A percentile compares a stretch with the other conserved stretches of the same genome.
phyloP scores from a whole-genome alignment of 2,113 vertebrate species.

The Andinoacara biseriatus region DNA sequence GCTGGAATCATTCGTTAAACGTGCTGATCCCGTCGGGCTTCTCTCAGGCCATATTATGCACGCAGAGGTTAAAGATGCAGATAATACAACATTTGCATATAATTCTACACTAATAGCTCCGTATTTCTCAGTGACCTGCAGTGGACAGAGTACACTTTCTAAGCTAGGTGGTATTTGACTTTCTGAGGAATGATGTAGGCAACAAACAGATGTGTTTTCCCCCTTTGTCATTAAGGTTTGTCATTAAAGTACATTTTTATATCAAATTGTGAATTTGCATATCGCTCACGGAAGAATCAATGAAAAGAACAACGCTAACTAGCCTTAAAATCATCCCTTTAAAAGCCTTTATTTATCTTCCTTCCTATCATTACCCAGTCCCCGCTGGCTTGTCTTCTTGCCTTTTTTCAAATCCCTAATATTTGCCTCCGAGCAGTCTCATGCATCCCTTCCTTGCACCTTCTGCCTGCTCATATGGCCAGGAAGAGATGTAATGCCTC shows the following conservation, averaged over 20 bases:
- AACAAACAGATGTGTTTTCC: neutral
- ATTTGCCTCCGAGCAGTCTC: neutral
- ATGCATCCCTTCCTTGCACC: neutral
- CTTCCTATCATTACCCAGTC: neutral
- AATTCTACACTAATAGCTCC: neutral
- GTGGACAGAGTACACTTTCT: neutral
- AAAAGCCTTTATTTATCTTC: neutral
- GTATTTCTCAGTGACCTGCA: neutral
- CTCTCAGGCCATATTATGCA: neutral
- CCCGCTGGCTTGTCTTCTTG: neutral
- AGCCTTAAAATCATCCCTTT: neutral
- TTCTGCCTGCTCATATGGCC: neutral
- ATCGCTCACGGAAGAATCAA: neutral
- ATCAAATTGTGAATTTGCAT: neutral
- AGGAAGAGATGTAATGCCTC: neutral
- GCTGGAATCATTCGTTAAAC: neutral
- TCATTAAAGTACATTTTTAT: neutral
- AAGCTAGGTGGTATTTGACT: neutral
- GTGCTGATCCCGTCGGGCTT: neutral
- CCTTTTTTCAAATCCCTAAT: neutral
- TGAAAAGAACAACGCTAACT: neutral
- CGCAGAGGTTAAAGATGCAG: neutral
- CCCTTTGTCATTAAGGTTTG: neutral
- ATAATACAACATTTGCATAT: neutral
- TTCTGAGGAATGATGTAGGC: neutral